These are phyloP conservation scores for Frankliniella fusca DNA, from an alignment of 2,888 invertebrate species.

Conservation along the genomic window DNA sequence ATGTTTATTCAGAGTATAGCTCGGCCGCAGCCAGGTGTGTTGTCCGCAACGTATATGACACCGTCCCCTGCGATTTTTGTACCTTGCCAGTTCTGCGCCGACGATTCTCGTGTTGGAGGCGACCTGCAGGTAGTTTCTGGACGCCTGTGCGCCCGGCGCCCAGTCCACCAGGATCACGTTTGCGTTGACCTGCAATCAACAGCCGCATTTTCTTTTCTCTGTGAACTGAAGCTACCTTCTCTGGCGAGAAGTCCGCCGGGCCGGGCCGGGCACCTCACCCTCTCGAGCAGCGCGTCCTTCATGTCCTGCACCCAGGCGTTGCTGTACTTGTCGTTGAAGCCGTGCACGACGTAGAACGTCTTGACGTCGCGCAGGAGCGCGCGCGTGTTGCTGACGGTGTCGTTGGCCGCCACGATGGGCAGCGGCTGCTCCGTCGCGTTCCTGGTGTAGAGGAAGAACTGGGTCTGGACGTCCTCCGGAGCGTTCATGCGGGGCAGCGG, in stretches of 20 bases:
- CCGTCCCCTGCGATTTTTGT: too few relatives aligned
- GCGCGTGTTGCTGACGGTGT: neutral
- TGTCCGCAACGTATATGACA: too few relatives aligned
- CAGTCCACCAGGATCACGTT: conserved; percentile 63
- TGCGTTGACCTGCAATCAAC: conserved; percentile 52
- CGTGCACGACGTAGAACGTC: conserved; percentile 60
- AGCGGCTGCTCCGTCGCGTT: conserved; percentile 33
- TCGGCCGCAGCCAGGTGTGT: neutral
- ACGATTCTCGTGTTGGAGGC: conserved; percentile 43
- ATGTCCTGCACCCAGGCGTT: conserved; percentile 57
- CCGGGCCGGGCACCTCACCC: conserved; percentile 50
- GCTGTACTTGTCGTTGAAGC: conserved; percentile 59
- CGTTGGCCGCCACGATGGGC: neutral
- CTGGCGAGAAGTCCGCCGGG: too few relatives aligned
- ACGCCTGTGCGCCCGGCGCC: conserved; percentile 58
- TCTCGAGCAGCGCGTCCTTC: conserved; percentile 55
- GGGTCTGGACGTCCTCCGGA: conserved; percentile 45
- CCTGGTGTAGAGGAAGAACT: conserved; percentile 45
- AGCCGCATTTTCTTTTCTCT: neutral
- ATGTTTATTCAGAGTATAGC: neutral
- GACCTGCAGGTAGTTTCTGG: conserved; percentile 52
- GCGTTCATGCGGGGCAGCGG: conserved; percentile 45
- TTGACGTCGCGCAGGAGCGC: conserved; percentile 31
- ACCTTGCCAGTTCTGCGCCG: conserved; percentile 44
- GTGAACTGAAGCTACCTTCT: neutral